phyloP scores from a whole-genome alignment of 2,888 invertebrate species.

The Erebia epiphron region DNA sequence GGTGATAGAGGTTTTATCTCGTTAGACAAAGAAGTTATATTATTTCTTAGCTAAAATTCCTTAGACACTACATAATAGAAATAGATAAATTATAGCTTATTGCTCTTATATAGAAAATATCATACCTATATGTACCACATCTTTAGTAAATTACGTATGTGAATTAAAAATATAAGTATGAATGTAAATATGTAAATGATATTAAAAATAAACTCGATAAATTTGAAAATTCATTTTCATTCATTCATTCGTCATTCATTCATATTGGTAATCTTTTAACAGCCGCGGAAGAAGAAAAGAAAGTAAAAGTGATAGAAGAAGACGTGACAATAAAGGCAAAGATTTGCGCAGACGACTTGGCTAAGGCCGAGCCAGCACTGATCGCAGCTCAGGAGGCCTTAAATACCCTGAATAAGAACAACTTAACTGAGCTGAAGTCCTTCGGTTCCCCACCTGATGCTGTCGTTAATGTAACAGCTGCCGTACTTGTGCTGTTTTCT shows the following conservation, averaged over 20 bases:
- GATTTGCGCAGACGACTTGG: constrained; percentile 94
- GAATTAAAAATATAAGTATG: background rate
- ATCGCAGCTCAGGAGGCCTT: constrained; percentile 94
- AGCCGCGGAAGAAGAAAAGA: constrained; percentile 93
- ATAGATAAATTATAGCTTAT: background rate
- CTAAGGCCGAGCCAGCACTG: constrained; percentile 95
- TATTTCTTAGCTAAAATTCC: background rate
- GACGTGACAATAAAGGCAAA: constrained; percentile 93
- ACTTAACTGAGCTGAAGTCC: constrained; percentile 96
- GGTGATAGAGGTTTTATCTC: background rate
- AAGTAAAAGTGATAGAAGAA: constrained; percentile 94
- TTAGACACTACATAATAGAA: background rate
- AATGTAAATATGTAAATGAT: too few species aligned
- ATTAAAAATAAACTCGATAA: too few species aligned
- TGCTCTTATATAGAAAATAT: too few species aligned
- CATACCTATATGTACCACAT: too few species aligned
- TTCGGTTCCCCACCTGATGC: constrained; percentile 96
- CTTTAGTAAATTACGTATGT: background rate
- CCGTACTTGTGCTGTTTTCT: constrained; percentile 93
- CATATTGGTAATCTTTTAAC: constrained; percentile 27
- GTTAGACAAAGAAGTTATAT: background rate
- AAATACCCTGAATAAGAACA: constrained; percentile 96
- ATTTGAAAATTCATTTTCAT: too few species aligned
- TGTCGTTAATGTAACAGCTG: constrained; percentile 93
- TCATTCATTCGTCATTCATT: too few species aligned